Evolutionary conservation across 2,888 invertebrate species (phyloP).

Genomic region (Limnephilus auricula): DNA sequence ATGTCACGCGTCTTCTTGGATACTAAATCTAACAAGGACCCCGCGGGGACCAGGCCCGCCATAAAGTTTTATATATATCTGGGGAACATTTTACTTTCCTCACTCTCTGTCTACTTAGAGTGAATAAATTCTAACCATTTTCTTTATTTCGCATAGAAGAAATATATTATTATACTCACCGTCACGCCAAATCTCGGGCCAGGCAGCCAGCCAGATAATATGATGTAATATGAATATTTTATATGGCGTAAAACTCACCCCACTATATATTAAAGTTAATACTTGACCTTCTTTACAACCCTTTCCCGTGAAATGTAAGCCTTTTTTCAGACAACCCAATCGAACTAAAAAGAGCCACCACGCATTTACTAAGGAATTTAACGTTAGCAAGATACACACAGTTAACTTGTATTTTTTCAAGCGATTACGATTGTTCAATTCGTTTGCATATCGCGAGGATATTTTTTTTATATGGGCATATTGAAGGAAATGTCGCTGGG

Average conservation of each 20-base stretch:
- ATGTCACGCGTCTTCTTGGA: constrained; percentile 29
- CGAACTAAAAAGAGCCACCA: neutral
- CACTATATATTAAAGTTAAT: constrained; percentile 3
- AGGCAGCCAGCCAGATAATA: constrained; percentile 42
- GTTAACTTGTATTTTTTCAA: neutral
- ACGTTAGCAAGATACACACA: neutral
- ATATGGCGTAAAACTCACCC: constrained; percentile 25
- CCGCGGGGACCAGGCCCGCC: constrained; percentile 61
- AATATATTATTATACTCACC: constrained; percentile 24
- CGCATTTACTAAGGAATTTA: neutral
- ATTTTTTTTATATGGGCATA: neutral
- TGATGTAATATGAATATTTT: constrained; percentile 44
- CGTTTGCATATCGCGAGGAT: neutral
- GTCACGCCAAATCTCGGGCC: constrained; percentile 27
- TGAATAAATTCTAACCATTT: constrained; percentile 57
- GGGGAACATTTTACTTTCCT: constrained; percentile 64
- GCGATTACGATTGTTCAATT: neutral
- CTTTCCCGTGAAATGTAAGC: neutral
- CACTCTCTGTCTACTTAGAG: constrained; percentile 59
- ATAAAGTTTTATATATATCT: constrained; percentile 64
- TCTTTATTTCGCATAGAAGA: constrained; percentile 50
- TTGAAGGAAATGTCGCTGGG: too few species aligned
- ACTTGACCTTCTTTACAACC: constrained; percentile 35
- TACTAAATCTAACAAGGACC: constrained; percentile 63
- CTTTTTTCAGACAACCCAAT: neutral